A percentile compares a stretch with the other conserved stretches of the same genome.
Evolutionary conservation across 2,113 vertebrate species (phyloP).

Genomic region (Caretta caretta): DNA sequence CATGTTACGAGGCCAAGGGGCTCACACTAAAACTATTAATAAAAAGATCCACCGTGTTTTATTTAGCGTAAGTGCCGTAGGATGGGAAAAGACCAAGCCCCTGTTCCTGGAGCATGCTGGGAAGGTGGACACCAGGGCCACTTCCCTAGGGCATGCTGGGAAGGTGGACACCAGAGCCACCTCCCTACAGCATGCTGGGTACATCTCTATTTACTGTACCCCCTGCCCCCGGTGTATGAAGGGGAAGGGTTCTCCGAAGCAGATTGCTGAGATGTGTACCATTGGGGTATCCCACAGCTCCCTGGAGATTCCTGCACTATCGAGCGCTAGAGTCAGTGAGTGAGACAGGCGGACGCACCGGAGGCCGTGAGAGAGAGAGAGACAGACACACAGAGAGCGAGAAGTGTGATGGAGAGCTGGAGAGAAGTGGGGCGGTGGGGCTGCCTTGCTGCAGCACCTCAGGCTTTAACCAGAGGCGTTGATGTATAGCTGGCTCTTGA

Average conservation of each 20-base stretch:
- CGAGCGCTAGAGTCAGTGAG: constrained; percentile 25
- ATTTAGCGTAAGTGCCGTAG: constrained; percentile 54
- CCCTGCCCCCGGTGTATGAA: not conserved
- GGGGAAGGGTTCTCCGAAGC: constrained; percentile 49
- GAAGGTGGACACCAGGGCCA: constrained; percentile 51
- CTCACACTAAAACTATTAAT: constrained; percentile 31
- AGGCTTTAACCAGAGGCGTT: constrained; percentile 91
- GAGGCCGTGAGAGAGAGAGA: constrained; percentile 70
- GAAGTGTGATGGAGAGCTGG: constrained; percentile 57
- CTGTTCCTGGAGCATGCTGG: constrained; percentile 74
- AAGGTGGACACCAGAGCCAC: constrained; percentile 48
- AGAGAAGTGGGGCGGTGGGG: constrained; percentile 30
- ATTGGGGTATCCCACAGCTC: not conserved
- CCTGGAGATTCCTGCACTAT: constrained; percentile 59
- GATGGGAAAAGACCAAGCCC: constrained; percentile 37
- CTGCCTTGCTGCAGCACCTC: constrained; percentile 12
- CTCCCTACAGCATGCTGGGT: constrained; percentile 31
- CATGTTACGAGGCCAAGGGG: not conserved
- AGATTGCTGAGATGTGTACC: constrained; percentile 26
- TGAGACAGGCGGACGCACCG: constrained; percentile 59
- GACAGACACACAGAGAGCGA: constrained; percentile 49
- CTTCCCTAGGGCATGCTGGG: constrained; percentile 75
- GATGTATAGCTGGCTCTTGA: constrained; percentile 99
- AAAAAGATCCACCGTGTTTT: constrained; percentile 41
- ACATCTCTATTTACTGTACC: not conserved